Base-by-base conservation (phyloP, 2,113 vertebrate genomes). In the Nannospalax galili region DNA sequence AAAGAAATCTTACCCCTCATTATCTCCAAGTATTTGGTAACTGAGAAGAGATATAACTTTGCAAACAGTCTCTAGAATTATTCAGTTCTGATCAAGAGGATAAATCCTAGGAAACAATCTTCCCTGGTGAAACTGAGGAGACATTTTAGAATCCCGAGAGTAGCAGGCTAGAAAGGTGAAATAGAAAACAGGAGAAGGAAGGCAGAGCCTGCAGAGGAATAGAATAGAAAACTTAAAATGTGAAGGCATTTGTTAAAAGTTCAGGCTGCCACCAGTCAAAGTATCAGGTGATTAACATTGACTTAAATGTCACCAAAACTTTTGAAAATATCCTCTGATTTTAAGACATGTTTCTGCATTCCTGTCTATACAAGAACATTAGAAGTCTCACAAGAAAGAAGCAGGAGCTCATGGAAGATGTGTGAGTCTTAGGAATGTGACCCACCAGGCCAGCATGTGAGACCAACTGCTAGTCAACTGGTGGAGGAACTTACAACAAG, bases 1-100 rank as follows among this genome's bases (percentile, higher is more conserved):
- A 72, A 88, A 72, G 86, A 94, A 93, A 95, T 92, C 94, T 97
- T 92, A 85, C 92, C 78, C 85, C 75, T 96, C 94, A 86, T 97
- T 89, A 96, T 80, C 96, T 82, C 96, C 58, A 94, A 95, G 84
- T 95, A 96, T 78, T 65, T n/a, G 80, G 86, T 74, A 96, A 94
- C 74, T 16, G 32, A 94, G 79, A 97, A 88, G 24, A 88, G 85
- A 98, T 97, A 87, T 32, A 88, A 93, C 87, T 96, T 69, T 48
- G 84, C 95, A 95, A 30, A 96, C 78, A 92, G 77, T 69, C 0
- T 92, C 84, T 48, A 92, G 73, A 97, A 97, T 97, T 96, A 96
- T n/a, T 70, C 90, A 48, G 42, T 74, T 82, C 84, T 96, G 93
- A 88, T 94, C 86, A 97, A 95, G 94, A 82, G 90, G 69, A 93